A percentile compares a stretch with the other conserved stretches of the same genome.
Evolutionary conservation across 2,113 vertebrate genomes (phyloP).

Genomic region (Fregata magnificens): DNA sequence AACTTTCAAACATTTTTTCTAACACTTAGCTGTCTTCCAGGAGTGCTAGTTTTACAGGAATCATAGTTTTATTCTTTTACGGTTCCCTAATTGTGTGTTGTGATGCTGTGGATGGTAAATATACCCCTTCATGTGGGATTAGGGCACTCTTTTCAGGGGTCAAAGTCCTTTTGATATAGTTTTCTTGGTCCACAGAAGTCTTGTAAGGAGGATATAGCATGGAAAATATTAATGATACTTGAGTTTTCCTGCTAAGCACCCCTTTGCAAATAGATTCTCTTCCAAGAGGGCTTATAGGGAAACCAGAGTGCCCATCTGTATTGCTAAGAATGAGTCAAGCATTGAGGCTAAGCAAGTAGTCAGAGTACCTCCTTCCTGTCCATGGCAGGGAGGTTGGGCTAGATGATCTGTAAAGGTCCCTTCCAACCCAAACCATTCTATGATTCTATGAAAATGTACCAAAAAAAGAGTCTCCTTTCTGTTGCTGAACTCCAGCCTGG

Average conservation of each 20-base stretch:
- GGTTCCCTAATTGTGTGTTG: not conserved
- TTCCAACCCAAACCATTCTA: too few relatives aligned
- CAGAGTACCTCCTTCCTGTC: not conserved
- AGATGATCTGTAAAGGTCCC: too few relatives aligned
- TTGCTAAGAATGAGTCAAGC: not conserved
- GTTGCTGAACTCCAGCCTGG: not conserved
- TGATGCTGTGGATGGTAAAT: not conserved
- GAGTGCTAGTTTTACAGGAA: not conserved
- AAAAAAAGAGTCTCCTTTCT: not conserved
- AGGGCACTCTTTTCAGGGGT: not conserved
- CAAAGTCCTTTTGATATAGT: not conserved
- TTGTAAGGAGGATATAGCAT: not conserved
- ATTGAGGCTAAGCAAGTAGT: not conserved
- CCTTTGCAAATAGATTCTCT: not conserved
- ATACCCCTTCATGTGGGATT: not conserved
- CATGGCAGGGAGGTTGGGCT: too few relatives aligned
- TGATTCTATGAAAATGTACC: not conserved
- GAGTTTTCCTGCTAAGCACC: not conserved
- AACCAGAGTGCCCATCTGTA: not conserved
- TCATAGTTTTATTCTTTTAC: not conserved
- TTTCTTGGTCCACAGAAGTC: not conserved
- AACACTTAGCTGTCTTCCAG: not conserved
- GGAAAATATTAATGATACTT: not conserved
- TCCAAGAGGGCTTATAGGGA: not conserved
- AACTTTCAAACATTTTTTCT: not conserved